phyloP scores from a whole-genome alignment of 35 echinoderm and acorn worm genomes.

The Patiria miniata region DNA sequence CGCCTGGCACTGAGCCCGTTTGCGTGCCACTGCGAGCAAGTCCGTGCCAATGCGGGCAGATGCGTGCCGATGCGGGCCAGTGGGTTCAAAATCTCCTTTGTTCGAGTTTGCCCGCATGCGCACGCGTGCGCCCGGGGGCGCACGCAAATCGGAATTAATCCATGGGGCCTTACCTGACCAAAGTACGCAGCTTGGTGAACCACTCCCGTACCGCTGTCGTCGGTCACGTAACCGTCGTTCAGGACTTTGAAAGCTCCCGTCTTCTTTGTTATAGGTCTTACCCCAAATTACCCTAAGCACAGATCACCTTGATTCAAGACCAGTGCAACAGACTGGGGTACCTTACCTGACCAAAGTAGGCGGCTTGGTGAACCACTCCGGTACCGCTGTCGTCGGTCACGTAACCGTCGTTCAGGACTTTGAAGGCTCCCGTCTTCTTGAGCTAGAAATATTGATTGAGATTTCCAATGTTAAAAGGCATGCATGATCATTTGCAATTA shows the following conservation, averaged over 20 bases:
- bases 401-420: constrained; percentile 70
- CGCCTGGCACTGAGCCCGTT: too few species aligned
- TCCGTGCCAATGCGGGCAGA: too few species aligned
- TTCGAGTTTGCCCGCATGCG: too few species aligned
- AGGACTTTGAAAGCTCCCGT: constrained; percentile 77
- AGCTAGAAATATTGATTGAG: constrained; percentile 18
- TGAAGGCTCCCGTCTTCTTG: constrained; percentile 80
- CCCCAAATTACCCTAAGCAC: too few species aligned
- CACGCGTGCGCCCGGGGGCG: too few species aligned
- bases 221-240: constrained; percentile 80
- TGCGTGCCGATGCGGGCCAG: too few species aligned
- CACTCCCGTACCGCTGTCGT: constrained; percentile 92
- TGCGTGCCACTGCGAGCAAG: too few species aligned
- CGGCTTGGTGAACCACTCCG: constrained; percentile 88
- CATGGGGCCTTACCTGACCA: constrained; percentile 93
- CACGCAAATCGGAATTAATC: too few species aligned
- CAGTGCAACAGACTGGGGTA: too few species aligned
- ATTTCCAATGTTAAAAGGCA: neutral
- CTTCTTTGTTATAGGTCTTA: too few species aligned
- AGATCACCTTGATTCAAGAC: too few species aligned
- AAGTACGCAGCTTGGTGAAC: constrained; percentile 96
- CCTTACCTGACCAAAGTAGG: constrained; percentile 96
- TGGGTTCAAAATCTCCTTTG: too few species aligned
- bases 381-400: constrained; percentile 96
- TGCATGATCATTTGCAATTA: neutral